Evolutionary conservation across 92 coral and sea anemone genomes (phyloP), one percentile per base, ranked within the genome.

Genomic region (Desmophyllum pertusum): DNA sequence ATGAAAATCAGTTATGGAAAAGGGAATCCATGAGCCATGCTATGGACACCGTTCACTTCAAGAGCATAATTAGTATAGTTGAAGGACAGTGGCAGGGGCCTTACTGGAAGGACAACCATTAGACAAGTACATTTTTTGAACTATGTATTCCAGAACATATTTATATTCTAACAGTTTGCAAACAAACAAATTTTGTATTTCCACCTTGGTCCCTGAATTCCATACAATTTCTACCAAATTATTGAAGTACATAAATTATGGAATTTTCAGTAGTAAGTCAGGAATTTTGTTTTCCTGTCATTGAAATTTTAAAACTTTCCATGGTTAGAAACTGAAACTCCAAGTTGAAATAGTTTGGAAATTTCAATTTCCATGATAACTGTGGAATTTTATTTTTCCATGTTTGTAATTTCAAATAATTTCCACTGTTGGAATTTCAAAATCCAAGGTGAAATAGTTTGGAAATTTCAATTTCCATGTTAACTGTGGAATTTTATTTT

Each of bases 41-140:
- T n/a, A 73, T 86, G 85, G 89, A 86, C 31, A 55, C 27, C n/a
- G 80, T 87, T 66, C 80, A 86, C 65, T 86, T 48, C 63, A 79
- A 86, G 70, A 86, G 89, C 59, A 86, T 79, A n/a, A 23, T 85
- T 45, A 72, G 85, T 33, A 31, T 86, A 48, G 51, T 57, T 36
- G 83, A 71, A 23, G 85, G 89, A 65, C 85, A 72, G 68, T 80
- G 85, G 89, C 75, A 86, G 21, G 85, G 89, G 57, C 45, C 85
- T 65, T 67, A 43, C 66, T 85, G 89, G 84, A 85, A 77, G 70
- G 89, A 85, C 82, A 84, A 43, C 38, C 50, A 70, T 70, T 70
- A 70, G 75, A 70, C 75, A n/a, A n/a, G n/a, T n/a, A n/a, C 6
- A 7, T 5, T 5, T 46, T 46, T 46, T 8, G 14, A 46, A 7